Conservation (phyloP, 2,113 vertebrate species). For the Parotia lawesii region DNA sequence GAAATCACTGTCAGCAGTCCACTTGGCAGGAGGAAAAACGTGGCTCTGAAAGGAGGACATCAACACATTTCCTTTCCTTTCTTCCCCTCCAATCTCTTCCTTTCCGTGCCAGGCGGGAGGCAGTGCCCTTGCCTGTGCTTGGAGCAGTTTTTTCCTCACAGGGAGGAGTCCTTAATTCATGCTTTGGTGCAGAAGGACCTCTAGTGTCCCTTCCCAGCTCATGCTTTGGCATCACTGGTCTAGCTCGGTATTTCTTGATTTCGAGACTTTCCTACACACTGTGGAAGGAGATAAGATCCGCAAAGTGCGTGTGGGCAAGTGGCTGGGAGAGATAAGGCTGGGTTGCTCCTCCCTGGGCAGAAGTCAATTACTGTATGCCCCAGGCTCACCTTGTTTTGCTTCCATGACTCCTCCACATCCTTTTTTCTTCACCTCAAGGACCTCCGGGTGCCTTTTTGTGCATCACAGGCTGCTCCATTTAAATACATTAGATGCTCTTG, state of each 20-base stretch:
- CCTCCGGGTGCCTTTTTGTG: background rate
- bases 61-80: rapidly evolving
- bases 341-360: background rate
- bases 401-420: rapidly evolving
- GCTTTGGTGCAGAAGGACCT: background rate
- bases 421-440: background rate
- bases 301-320: rapidly evolving
- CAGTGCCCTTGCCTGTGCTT: background rate
- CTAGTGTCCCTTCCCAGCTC: background rate
- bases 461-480: background rate
- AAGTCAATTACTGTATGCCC: background rate
- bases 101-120: background rate
- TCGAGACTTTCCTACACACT: background rate
- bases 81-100: background rate
- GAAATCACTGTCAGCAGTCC: background rate
- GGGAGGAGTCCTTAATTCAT: background rate
- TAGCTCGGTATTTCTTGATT: background rate
- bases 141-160: background rate
- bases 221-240: background rate
- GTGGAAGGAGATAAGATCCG: background rate
- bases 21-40: background rate
- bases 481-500: background rate
- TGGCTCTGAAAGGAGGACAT: background rate
- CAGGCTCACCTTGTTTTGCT: background rate
- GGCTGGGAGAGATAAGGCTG: background rate